Base-by-base conservation (phyloP, 2,888 invertebrate species). In the Lasioglossum vierecki region DNA sequence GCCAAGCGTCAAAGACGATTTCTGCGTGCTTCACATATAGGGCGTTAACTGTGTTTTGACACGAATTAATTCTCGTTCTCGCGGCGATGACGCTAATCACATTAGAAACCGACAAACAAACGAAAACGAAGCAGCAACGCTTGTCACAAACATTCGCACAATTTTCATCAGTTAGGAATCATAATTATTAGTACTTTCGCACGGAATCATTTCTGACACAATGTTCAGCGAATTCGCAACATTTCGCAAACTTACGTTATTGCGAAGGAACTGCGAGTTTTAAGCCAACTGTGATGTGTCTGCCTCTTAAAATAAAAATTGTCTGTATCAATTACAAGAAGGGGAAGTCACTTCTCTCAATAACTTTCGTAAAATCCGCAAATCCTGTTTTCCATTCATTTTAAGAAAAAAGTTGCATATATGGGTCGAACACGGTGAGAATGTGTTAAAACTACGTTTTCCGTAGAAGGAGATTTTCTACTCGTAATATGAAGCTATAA, bases 1-100 rank as follows among this genome's bases (percentile, higher is more conserved):
- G 78, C 91, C 94, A 94, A 92, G 93, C 93, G 92, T 88, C 88
- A 85, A 90, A 89, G 80, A 80, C 91, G 90, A 93, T 93, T 93
- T 93, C 93, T 93, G 91, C 92, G 89, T 89, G 90, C 88, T 93
- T 92, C 93, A 93, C 94, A 94, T 94, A 94, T 94, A 92, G 94
- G 92, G 93, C 94, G 93, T 93, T 93, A 92, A 93, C 93, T 91
- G 91, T 92, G 91, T 91, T 92, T 89, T 91, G 92, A 91, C 93
- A 92, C 89, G 88, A 89, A 93, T 92, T 90, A 88, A 87, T 53
- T 73, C 60, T 41, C 30, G 53, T 74, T 71, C 39, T 74, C 44
- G 77, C 44, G 60, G 74, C 26, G 79, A 85, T 57, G 80, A 80
- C 80, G 82, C 76, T 79, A 75, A 73, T 76, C 82, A 88, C 90